phyloP scores from a whole-genome alignment of 1,140 invertebrate genomes.

The Drosophila baimaii region DNA sequence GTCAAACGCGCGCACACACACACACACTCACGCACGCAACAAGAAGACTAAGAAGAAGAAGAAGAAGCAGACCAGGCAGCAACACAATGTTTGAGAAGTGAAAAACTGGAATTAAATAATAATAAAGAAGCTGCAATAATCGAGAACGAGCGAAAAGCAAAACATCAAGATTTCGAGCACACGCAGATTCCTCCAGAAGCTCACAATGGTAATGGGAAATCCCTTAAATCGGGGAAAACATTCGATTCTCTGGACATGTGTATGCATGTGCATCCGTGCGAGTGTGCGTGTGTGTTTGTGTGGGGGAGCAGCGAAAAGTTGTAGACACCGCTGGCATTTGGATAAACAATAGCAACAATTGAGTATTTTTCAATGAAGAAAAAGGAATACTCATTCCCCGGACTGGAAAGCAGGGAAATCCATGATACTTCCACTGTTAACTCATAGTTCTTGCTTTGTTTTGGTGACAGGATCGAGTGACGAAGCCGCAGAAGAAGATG shows the following conservation, averaged over 20 bases:
- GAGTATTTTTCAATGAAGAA: conserved; percentile 1
- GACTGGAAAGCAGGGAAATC: neutral
- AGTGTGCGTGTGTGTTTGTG: conserved; percentile 6
- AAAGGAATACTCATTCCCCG: neutral
- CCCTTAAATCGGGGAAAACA: conserved; percentile 15
- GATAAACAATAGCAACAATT: conserved; percentile 53
- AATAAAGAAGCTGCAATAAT: conserved; percentile 49
- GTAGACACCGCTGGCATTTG: conserved; percentile 43
- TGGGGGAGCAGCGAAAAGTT: conserved; percentile 33
- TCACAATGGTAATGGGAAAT: conserved; percentile 64
- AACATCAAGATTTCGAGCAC: conserved; percentile 67
- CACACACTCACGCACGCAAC: conserved; percentile 27
- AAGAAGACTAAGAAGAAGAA: conserved; percentile 40
- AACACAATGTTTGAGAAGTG: conserved; percentile 68
- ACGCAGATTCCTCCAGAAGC: conserved; percentile 70
- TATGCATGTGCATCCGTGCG: conserved; percentile 16
- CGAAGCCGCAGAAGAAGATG: conserved; percentile 83
- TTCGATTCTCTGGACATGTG: conserved; percentile 31
- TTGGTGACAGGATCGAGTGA: conserved; percentile 79
- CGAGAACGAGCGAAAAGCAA: conserved; percentile 32
- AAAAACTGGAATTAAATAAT: conserved; percentile 64
- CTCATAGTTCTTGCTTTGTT: conserved; percentile 46
- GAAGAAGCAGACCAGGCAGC: conserved; percentile 38
- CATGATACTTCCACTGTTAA: conserved; percentile 9
- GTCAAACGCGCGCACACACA: conserved; percentile 51